Conservation (phyloP, 2,888 invertebrate species). For the Frankliniella fusca region DNA sequence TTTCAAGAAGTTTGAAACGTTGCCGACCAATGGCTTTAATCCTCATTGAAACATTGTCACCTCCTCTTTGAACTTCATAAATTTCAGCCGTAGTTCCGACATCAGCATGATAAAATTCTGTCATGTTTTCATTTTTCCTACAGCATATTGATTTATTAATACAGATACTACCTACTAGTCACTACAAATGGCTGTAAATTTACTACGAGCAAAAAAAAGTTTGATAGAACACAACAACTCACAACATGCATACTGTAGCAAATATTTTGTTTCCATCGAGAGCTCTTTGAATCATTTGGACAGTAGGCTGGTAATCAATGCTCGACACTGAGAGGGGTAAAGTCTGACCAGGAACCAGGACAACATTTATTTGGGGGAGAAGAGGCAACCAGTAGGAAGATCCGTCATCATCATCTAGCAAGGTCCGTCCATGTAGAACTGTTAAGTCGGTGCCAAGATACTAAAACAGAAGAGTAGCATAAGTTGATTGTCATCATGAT, state of each 20-base stretch:
- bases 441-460: constrained; percentile 59
- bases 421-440: constrained; percentile 60
- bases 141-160: background rate
- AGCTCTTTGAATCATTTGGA: constrained; percentile 56
- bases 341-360: constrained; percentile 74
- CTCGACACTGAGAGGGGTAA: constrained; percentile 64
- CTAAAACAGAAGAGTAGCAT: constrained; percentile 44
- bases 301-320: constrained; percentile 46
- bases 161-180: background rate
- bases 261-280: constrained; percentile 60
- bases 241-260: constrained; percentile 56
- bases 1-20: constrained; percentile 60
- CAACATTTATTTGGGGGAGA: constrained; percentile 57
- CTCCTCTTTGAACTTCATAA: constrained; percentile 56
- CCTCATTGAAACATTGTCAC: constrained; percentile 52
- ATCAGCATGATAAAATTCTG: background rate
- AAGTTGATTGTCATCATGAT: background rate
- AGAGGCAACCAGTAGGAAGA: constrained; percentile 53
- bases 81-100: constrained; percentile 64
- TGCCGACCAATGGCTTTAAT: constrained; percentile 73
- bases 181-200: background rate
- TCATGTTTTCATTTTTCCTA: background rate
- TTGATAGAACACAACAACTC: background rate
- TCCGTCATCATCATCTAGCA: constrained; percentile 55
- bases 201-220: background rate